phyloP scores from a whole-genome alignment of 1,140 invertebrate genomes.

The Mizuhopecten yessoensis region DNA sequence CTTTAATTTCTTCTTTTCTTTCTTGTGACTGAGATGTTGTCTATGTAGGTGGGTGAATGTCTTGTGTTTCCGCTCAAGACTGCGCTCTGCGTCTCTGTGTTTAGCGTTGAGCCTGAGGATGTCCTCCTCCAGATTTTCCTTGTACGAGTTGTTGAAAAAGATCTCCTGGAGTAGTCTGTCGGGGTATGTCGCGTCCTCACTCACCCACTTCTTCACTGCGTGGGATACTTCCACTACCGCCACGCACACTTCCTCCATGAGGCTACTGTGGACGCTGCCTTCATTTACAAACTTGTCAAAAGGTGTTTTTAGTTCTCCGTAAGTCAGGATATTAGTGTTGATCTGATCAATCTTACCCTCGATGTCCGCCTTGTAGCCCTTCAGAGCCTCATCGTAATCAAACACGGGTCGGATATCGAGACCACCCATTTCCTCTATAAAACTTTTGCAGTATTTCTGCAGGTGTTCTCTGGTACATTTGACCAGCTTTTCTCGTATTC shows the following conservation, averaged over 20 bases:
- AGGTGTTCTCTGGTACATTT: conserved; percentile 70
- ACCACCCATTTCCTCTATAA: conserved; percentile 67
- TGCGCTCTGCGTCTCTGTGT: conserved; percentile 49
- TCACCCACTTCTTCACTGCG: conserved; percentile 70
- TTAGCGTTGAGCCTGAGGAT: conserved; percentile 62
- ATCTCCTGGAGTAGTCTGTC: conserved; percentile 71
- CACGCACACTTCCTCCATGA: conserved; percentile 74
- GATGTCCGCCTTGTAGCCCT: conserved; percentile 66
- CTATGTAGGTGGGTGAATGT: conserved; percentile 52
- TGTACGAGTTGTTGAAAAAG: conserved; percentile 70
- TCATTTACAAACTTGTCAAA: conserved; percentile 70
- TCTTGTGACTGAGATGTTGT: conserved; percentile 65
- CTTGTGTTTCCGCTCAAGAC: conserved; percentile 64
- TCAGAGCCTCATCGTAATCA: conserved; percentile 69
- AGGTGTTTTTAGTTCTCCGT: conserved; percentile 71
- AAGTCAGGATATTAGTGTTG: conserved; percentile 70
- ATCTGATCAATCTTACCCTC: conserved; percentile 67
- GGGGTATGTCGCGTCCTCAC: conserved; percentile 68
- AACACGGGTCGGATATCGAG: conserved; percentile 66
- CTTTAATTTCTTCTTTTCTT: conserved; percentile 69
- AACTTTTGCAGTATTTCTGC: conserved; percentile 73
- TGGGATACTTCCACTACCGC: conserved; percentile 70
- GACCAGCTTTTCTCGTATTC: conserved; percentile 65
- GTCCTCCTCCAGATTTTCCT: conserved; percentile 68
- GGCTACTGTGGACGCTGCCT: conserved; percentile 63